A percentile compares a stretch with the other conserved stretches of the same genome.
Conservation (phyloP, 1,140 invertebrate species). For the Rhizoglyphus robini region DNA sequence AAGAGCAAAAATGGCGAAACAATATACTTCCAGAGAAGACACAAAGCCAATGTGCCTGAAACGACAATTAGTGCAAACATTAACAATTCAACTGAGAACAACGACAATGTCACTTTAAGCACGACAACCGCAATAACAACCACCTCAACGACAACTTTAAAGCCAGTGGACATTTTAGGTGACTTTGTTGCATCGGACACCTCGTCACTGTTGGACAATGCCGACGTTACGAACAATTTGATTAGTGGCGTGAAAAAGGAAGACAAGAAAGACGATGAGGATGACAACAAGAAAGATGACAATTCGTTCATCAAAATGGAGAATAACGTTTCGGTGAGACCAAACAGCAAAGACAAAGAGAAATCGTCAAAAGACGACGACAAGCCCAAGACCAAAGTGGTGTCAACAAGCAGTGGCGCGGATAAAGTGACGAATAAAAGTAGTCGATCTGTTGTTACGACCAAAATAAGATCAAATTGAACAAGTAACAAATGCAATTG, state of each 20-base stretch:
- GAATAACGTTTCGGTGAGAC: neutral
- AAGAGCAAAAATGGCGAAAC: conserved; percentile 9
- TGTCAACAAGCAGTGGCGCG: too few species aligned
- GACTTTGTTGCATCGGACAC: neutral
- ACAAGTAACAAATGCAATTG: too few species aligned
- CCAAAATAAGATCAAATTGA: too few species aligned
- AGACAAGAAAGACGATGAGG: neutral
- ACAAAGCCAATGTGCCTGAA: neutral
- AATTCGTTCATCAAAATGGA: neutral
- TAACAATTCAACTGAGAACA: neutral
- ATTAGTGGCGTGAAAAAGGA: neutral
- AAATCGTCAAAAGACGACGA: too few species aligned
- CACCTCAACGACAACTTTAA: neutral
- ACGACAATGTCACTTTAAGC: neutral
- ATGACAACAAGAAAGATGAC: neutral
- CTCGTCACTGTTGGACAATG: neutral
- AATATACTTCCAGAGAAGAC: conserved; percentile 9
- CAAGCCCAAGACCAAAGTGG: too few species aligned
- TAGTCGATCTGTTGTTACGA: too few species aligned
- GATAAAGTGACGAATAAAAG: too few species aligned
- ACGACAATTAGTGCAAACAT: neutral
- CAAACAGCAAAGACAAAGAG: neutral
- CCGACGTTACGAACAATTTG: neutral
- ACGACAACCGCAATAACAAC: neutral
- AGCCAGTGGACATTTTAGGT: neutral